Base-by-base conservation (phyloP, 2,797 vertebrate genomes). In the Oreonectes daqikongensis region DNA sequence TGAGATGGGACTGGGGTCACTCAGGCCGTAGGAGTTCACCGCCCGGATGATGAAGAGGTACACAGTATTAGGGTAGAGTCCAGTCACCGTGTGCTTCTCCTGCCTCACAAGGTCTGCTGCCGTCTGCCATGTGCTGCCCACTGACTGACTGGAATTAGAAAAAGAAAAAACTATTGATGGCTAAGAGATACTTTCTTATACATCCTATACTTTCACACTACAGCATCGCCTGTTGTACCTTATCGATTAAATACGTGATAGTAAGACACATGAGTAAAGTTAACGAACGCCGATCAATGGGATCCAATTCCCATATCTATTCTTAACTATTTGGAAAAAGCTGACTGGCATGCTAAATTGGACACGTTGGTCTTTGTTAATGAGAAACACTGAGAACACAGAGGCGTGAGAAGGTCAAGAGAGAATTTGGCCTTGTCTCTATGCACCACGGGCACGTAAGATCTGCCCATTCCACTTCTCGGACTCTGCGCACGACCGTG, bases 21-120 rank as follows among this genome's bases (percentile, higher is more conserved):
- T 98, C 82, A 98, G 93, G 65, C 97, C 97, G 0, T 96, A 93
- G 2, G 90, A 84, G 24, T 96, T 98, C 84, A 94, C 91, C 0
- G 97, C 96, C 79, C 97, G 89, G 63, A 99, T 94, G 38, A 98
- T 92, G 79, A 99, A 99, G 78, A 98, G 91, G 85, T 99, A 99
- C 71, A 97, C 86, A 0, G 96, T 96, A 89, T 94, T 91, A 17
- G 96, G 95, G 84, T 92, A 84, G 32, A 99, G 93, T 50, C 94
- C 93, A 0, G 90, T 82, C 15, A 98, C 93, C 0, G 94, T 97
- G 92, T 98, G 93, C 32, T 90, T 95, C 89, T 97, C 96, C 42
- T 94, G 88, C 85, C 86, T 93, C 81, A 99, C 96, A 0, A 94
- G 85, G 2, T 96, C 92, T 0, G 96, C 96, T 64, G 98, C 97